A percentile compares a stretch with the other conserved stretches of the same genome.
These are phyloP conservation scores for Carassius gibelio DNA, from an alignment of 2,113 vertebrate species.

Conservation along the genomic window DNA sequence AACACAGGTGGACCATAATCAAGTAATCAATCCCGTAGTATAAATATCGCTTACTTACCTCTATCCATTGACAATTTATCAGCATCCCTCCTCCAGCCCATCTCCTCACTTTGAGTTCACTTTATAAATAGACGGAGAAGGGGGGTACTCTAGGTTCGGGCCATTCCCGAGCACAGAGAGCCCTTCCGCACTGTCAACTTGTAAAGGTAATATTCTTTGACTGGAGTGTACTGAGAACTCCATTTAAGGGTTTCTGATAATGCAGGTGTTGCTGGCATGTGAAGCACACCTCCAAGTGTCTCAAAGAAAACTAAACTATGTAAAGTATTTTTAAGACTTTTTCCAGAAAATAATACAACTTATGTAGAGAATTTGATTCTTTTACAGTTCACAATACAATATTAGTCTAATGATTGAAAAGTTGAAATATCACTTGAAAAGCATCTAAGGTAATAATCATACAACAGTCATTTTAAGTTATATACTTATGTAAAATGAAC, in stretches of 20 bases:
- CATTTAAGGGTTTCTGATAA: slow-evolving; percentile 73
- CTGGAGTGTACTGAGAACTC: slow-evolving; percentile 55
- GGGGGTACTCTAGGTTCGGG: too few relatives aligned
- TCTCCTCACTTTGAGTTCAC: too few relatives aligned
- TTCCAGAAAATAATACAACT: neutral
- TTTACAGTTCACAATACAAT: neutral
- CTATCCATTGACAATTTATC: too few relatives aligned
- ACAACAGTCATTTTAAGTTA: neutral
- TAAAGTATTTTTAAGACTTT: slow-evolving; percentile 11
- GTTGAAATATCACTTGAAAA: neutral
- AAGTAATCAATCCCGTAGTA: too few relatives aligned
- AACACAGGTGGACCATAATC: too few relatives aligned
- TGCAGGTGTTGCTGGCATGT: slow-evolving; percentile 70
- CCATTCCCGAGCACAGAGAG: too few relatives aligned
- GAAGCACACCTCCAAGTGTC: slow-evolving; percentile 63
- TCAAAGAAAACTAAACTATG: slow-evolving; percentile 46
- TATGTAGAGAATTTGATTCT: neutral
- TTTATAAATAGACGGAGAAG: too few relatives aligned
- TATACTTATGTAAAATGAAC: too few relatives aligned
- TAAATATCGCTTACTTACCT: too few relatives aligned
- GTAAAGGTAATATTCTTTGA: slow-evolving; percentile 72
- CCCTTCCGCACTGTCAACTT: slow-evolving; percentile 65
- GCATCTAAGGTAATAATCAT: neutral
- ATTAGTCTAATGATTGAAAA: neutral
- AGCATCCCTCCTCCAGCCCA: too few relatives aligned